Evolutionary conservation across 2,888 invertebrate genomes (phyloP).

Genomic region (Panopea generosa): DNA sequence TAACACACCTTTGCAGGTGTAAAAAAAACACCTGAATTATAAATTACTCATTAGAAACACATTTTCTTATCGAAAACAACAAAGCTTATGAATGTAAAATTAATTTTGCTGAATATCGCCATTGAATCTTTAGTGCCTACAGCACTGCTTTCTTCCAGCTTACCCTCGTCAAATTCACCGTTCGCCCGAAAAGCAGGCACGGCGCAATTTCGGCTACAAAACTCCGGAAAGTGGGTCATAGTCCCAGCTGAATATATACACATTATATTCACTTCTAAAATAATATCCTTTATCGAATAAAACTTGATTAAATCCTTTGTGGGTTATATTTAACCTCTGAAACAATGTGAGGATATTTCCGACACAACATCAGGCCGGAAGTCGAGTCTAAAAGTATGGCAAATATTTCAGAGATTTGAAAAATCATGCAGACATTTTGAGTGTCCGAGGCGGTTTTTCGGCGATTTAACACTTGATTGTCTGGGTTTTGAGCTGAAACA

Average conservation of each 20-base stretch:
- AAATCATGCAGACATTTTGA: conserved; percentile 79
- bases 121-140: no score
- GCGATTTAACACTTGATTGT: conserved; percentile 56
- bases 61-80: conserved; percentile 4
- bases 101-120: no score
- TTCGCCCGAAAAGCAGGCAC: neutral
- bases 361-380: conserved; percentile 76
- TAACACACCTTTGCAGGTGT: no score
- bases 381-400: conserved; percentile 83
- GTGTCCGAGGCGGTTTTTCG: conserved; percentile 69
- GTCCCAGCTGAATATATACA: conserved; percentile 16
- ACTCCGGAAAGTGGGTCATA: conserved; percentile 53
- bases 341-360: conserved; percentile 44
- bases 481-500: conserved; percentile 45
- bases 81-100: neutral
- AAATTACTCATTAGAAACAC: conserved; percentile 1
- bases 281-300: conserved; percentile 5
- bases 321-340: no score
- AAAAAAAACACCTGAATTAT: conserved; percentile 1
- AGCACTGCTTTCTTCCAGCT: neutral
- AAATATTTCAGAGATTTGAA: conserved; percentile 85
- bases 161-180: neutral
- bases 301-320: conserved; percentile 12
- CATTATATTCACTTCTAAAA: conserved; percentile 4
- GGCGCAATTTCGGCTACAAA: neutral